Percentiles rank a stretch among this genome's conserved stretches.
Conservation (phyloP, 2,888 invertebrate genomes). For the Laothoe populi region DNA sequence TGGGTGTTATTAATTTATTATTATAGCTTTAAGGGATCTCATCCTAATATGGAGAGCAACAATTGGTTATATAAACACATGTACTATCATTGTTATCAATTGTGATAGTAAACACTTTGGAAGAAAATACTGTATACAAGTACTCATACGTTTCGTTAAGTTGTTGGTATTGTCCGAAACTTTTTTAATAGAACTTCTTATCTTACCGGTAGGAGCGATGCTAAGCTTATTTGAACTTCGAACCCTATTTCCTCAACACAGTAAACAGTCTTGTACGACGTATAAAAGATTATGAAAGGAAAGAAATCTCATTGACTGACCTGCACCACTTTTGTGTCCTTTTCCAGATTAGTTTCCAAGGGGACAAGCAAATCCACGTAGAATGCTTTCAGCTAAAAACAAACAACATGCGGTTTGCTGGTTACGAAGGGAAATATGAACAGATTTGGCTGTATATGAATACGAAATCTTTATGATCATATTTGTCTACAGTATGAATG, state of each 20-base stretch:
- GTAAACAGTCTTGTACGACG: constrained; percentile 61
- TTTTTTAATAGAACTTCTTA: constrained; percentile 72
- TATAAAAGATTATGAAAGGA: constrained; percentile 64
- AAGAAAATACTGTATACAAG: background rate
- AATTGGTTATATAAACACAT: no score
- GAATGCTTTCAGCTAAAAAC: constrained; percentile 94
- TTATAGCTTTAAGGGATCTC: no score
- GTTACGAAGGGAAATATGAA: constrained; percentile 38
- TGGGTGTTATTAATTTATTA: no score
- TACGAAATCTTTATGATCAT: background rate
- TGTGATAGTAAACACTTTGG: background rate
- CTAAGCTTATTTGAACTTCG: constrained; percentile 62
- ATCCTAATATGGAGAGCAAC: no score
- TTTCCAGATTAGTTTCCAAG: constrained; percentile 96
- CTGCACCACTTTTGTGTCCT: constrained; percentile 96
- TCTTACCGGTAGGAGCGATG: constrained; percentile 53
- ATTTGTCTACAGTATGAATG: background rate
- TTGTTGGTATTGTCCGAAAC: constrained; percentile 42
- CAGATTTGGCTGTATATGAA: constrained; percentile 28
- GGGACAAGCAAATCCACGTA: constrained; percentile 97
- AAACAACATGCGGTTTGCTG: constrained; percentile 51
- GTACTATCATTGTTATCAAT: background rate
- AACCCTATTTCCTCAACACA: constrained; percentile 51
- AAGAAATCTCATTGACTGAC: constrained; percentile 81
- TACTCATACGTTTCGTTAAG: constrained; percentile 6